Conservation (phyloP, 2,888 invertebrate genomes). For the Eugnorisma glareosa region DNA sequence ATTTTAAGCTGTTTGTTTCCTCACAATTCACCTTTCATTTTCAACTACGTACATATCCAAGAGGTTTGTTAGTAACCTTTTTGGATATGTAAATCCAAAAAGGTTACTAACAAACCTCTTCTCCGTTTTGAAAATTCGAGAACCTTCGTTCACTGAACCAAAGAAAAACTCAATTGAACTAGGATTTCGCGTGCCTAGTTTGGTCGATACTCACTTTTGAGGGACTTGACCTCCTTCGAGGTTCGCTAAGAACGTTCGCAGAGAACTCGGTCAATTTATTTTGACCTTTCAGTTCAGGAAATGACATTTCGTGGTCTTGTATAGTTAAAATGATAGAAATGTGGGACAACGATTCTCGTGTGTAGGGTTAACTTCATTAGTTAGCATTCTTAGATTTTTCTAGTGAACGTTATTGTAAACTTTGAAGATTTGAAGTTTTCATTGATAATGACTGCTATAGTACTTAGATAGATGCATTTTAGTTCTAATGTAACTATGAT, state of each 20-base stretch:
- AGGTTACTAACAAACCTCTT: background rate
- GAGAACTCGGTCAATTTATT: constrained; percentile 56
- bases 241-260: constrained; percentile 26
- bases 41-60: background rate
- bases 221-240: constrained; percentile 56
- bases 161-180: constrained; percentile 2
- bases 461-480: no score
- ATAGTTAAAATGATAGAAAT: constrained; percentile 42
- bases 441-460: no score
- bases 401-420: no score
- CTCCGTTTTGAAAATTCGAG: background rate
- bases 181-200: constrained; percentile 46
- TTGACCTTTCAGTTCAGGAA: constrained; percentile 50
- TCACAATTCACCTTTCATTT: background rate
- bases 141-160: constrained; percentile 1
- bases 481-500: no score
- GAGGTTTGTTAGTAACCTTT: no score
- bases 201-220: constrained; percentile 51
- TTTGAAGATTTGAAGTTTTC: no score
- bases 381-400: background rate
- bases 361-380: background rate
- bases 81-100: no score
- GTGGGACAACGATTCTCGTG: constrained; percentile 5
- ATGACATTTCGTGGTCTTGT: constrained; percentile 26
- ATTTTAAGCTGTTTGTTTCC: background rate